phyloP scores from a whole-genome alignment of 2,888 invertebrate genomes.

The Calameuta idolon region DNA sequence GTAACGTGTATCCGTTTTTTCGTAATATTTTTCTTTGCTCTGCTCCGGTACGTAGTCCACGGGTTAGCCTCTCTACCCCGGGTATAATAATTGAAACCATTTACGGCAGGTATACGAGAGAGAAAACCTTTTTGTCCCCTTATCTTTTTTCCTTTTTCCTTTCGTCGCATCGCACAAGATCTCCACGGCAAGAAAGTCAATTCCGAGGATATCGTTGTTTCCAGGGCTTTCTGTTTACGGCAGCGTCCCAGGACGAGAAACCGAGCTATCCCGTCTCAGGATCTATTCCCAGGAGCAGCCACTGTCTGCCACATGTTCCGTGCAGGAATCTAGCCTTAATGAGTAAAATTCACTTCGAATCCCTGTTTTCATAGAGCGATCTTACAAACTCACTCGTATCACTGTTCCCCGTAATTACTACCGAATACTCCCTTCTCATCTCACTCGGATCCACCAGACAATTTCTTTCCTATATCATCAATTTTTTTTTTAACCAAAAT shows the following conservation, averaged over 20 bases:
- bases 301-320: slow-evolving; percentile 42
- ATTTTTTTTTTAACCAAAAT: background rate
- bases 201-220: slow-evolving; percentile 42
- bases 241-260: slow-evolving; percentile 28
- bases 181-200: slow-evolving; percentile 34
- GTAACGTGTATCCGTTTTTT: background rate
- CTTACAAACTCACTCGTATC: background rate
- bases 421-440: background rate
- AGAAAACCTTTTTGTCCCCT: background rate
- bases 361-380: background rate
- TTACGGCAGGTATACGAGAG: slow-evolving; percentile 17
- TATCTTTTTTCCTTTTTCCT: slow-evolving; percentile 15
- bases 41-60: background rate
- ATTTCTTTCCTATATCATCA: background rate
- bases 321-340: slow-evolving; percentile 65
- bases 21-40: background rate
- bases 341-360: slow-evolving; percentile 56
- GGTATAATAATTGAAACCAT: slow-evolving; percentile 22
- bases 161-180: slow-evolving; percentile 13
- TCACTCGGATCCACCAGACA: background rate
- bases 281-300: slow-evolving; percentile 51
- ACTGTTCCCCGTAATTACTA: background rate
- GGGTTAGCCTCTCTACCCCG: background rate
- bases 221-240: slow-evolving; percentile 41
- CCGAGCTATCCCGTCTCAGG: slow-evolving; percentile 52